Evolutionary conservation across 2,888 invertebrate species (phyloP).

Genomic region (Drosophila silvestris): DNA sequence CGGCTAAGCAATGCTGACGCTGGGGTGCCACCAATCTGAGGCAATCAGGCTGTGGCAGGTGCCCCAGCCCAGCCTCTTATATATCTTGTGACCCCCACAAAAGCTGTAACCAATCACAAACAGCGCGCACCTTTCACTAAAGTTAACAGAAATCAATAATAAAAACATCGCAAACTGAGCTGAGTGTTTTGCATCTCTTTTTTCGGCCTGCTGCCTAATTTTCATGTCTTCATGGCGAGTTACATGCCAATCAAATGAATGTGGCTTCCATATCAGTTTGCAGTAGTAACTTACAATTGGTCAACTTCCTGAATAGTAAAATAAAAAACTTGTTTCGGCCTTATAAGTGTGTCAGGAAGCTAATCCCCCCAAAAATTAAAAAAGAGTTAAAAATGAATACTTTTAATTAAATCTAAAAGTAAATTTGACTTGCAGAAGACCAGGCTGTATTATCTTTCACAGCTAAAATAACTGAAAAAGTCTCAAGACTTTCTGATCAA

Average conservation of each 20-base stretch:
- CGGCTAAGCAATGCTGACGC: constrained; percentile 34
- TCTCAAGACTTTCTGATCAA: background rate
- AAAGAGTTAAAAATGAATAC: background rate
- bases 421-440: background rate
- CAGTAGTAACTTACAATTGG: background rate
- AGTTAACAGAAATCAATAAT: constrained; percentile 63
- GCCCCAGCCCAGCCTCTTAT: background rate
- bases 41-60: constrained; percentile 24
- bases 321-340: constrained; percentile 14
- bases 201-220: background rate
- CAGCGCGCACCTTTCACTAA: constrained; percentile 65
- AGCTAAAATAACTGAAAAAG: background rate
- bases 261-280: constrained; percentile 3
- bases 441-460: background rate
- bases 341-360: background rate
- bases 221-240: constrained; percentile 16
- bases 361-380: background rate
- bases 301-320: constrained; percentile 37
- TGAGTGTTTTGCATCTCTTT: constrained; percentile 33
- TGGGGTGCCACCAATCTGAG: background rate
- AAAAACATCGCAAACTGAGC: constrained; percentile 21
- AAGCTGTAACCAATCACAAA: constrained; percentile 37
- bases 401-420: background rate
- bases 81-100: constrained; percentile 32
- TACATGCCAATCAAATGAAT: constrained; percentile 12